Evolutionary conservation across 2,113 vertebrate species (phyloP).

Genomic region (Dicaeum eximium): DNA sequence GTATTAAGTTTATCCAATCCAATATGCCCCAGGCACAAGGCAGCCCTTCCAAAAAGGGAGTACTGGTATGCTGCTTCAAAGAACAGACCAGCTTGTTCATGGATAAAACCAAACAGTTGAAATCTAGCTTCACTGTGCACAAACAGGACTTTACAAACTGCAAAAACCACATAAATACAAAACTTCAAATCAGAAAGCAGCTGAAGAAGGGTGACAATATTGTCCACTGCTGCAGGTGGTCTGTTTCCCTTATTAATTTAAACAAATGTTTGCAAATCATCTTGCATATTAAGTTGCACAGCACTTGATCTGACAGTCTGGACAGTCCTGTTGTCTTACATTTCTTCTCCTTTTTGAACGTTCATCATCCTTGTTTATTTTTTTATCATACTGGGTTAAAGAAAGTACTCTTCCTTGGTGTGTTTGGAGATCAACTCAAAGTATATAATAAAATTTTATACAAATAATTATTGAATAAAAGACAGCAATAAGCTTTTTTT

Average conservation of each 20-base stretch:
- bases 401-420: neutral
- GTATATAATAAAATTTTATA: neutral
- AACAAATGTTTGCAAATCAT: neutral
- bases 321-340: neutral
- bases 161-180: neutral
- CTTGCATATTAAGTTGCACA: neutral
- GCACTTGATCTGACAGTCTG: neutral
- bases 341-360: neutral
- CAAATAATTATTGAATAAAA: neutral
- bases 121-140: neutral
- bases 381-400: neutral
- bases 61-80: neutral
- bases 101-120: neutral
- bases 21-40: neutral
- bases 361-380: neutral
- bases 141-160: neutral
- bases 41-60: neutral
- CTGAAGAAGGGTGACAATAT: neutral
- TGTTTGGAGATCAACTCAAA: neutral
- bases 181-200: neutral
- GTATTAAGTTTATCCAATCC: neutral
- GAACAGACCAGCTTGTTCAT: accelerated
- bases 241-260: neutral
- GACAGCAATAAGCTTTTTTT: neutral
- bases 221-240: neutral